These are phyloP conservation scores for Heliothis peltigera DNA, from an alignment of 2,888 invertebrate genomes.

Conservation along the genomic window DNA sequence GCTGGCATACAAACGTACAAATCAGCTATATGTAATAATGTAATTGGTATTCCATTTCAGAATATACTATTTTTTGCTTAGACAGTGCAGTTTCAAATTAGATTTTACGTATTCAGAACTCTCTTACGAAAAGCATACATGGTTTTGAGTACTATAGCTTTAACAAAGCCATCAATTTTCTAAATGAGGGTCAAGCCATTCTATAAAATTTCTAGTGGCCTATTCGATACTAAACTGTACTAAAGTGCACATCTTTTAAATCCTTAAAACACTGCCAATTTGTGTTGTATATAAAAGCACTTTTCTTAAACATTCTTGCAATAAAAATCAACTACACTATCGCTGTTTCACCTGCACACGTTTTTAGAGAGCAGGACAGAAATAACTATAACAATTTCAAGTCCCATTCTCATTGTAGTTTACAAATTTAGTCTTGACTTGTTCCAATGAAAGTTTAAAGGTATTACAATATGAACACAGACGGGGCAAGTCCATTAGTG, in stretches of 20 bases:
- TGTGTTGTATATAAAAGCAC: not conserved
- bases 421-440: conserved; percentile 19
- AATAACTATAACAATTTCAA: conserved; percentile 32
- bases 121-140: too few relatives aligned
- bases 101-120: too few relatives aligned
- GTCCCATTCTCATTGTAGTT: conserved; percentile 25
- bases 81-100: too few relatives aligned
- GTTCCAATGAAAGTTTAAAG: conserved; percentile 44
- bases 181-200: not conserved
- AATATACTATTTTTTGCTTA: too few relatives aligned
- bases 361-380: conserved; percentile 6
- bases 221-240: not conserved
- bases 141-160: too few relatives aligned
- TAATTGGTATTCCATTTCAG: too few relatives aligned
- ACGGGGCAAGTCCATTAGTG: conserved; percentile 56
- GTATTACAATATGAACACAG: conserved; percentile 51
- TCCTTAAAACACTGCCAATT: not conserved
- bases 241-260: not conserved
- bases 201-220: not conserved
- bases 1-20: too few relatives aligned
- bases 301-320: conserved; percentile 26
- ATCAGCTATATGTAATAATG: too few relatives aligned
- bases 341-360: not conserved
- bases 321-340: conserved; percentile 1
- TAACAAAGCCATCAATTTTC: conserved; percentile 4